A percentile compares a stretch with the other conserved stretches of the same genome.
phyloP scores from a whole-genome alignment of 2,797 vertebrate genomes.

The Onychomys arenicola region DNA sequence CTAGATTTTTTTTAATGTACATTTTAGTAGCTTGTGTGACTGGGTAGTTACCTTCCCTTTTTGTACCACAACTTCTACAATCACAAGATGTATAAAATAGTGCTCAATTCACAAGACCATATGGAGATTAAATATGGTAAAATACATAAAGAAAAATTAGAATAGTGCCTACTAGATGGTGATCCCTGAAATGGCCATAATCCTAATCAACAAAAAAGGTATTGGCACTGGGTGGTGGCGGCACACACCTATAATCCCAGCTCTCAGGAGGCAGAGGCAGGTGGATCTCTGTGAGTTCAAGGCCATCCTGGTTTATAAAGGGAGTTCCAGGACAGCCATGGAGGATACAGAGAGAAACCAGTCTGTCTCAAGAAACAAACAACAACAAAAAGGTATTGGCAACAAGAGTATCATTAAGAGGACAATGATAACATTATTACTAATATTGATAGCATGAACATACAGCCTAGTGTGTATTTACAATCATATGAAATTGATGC shows the following conservation, averaged over 20 bases:
- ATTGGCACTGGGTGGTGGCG: not conserved
- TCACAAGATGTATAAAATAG: not conserved
- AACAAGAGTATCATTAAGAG: constrained; percentile 45
- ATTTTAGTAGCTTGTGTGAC: not conserved
- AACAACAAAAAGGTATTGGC: constrained; percentile 7
- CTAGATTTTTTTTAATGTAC: not conserved
- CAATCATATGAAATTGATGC: constrained; percentile 22
- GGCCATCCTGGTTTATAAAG: no score
- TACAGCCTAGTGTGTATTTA: not conserved
- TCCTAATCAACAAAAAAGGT: constrained; percentile 35
- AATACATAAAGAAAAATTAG: constrained; percentile 23
- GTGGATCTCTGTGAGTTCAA: no score
- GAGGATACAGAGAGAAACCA: no score
- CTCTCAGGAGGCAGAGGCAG: no score
- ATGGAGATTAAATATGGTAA: not conserved
- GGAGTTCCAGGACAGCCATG: no score
- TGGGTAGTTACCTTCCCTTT: constrained; percentile 2
- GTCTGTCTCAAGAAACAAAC: no score
- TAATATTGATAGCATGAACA: not conserved
- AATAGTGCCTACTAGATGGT: not conserved
- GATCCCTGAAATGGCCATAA: constrained; percentile 18
- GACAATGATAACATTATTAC: not conserved
- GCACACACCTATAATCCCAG: no score
- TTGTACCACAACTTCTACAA: not conserved
- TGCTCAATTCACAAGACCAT: not conserved